A percentile compares a stretch with the other conserved stretches of the same genome.
phyloP scores from a whole-genome alignment of 2,888 invertebrate species.

The Nomada fucata region DNA sequence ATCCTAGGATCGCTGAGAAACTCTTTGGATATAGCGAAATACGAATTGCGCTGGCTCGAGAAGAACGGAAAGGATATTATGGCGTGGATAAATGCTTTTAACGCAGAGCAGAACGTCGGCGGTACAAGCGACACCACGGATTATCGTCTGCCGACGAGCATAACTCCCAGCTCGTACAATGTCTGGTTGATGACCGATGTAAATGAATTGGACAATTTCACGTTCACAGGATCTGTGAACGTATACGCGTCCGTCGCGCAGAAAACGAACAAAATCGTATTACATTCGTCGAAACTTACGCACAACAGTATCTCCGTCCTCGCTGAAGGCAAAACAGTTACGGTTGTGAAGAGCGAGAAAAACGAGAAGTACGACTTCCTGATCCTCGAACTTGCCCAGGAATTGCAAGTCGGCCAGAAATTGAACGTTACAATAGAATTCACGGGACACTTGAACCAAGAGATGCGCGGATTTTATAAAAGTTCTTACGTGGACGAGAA shows the following conservation, averaged over 20 bases:
- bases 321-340: fast-evolving
- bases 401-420: slow-evolving; percentile 80
- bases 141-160: slow-evolving; percentile 86
- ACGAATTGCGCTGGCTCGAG: slow-evolving; percentile 73
- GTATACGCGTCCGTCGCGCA: slow-evolving; percentile 64
- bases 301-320: slow-evolving; percentile 22
- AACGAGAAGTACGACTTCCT: slow-evolving; percentile 84
- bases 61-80: slow-evolving; percentile 44
- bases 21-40: slow-evolving; percentile 68
- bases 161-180: slow-evolving; percentile 86
- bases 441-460: slow-evolving; percentile 85
- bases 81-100: slow-evolving; percentile 56
- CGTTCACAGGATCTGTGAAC: slow-evolving; percentile 70
- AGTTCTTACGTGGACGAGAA: slow-evolving; percentile 85
- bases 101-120: not conserved
- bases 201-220: slow-evolving; percentile 78
- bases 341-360: not conserved
- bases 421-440: slow-evolving; percentile 86
- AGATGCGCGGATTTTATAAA: slow-evolving; percentile 87
- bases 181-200: slow-evolving; percentile 85
- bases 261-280: slow-evolving; percentile 65
- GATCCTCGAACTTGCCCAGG: slow-evolving; percentile 83
- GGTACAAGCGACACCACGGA: not conserved
- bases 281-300: slow-evolving; percentile 64
- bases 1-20: slow-evolving; percentile 56